Evolutionary conservation across 2,888 invertebrate species (phyloP).

Genomic region (Polymixis lichenea): DNA sequence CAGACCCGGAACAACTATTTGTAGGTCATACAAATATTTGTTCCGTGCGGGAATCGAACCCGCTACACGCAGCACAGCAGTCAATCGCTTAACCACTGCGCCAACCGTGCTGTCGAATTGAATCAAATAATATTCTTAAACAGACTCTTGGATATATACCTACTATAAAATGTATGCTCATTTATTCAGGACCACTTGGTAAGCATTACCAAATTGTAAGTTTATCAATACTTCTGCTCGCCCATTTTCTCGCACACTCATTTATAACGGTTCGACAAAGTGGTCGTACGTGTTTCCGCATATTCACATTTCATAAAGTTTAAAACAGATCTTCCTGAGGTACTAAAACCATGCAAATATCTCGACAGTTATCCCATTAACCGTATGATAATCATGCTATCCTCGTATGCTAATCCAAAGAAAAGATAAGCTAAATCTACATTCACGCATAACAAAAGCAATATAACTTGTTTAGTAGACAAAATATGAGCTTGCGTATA

Average conservation of each 20-base stretch:
- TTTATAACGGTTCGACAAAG: slow-evolving; percentile 27
- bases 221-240: slow-evolving; percentile 9
- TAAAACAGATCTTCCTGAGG: slow-evolving; percentile 4
- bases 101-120: too few species aligned
- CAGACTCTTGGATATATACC: neutral
- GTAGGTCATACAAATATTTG: too few species aligned
- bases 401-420: slow-evolving; percentile 28
- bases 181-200: slow-evolving; percentile 8
- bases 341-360: slow-evolving; percentile 14
- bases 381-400: slow-evolving; percentile 21
- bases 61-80: too few species aligned
- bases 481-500: slow-evolving; percentile 67
- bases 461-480: slow-evolving; percentile 60
- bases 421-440: slow-evolving; percentile 26
- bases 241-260: slow-evolving; percentile 29
- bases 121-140: neutral
- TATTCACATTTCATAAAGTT: slow-evolving; percentile 20
- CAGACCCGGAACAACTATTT: too few species aligned
- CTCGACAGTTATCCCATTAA: slow-evolving; percentile 17
- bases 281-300: slow-evolving; percentile 33
- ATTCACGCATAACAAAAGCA: slow-evolving; percentile 42
- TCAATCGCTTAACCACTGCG: too few species aligned
- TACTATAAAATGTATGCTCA: neutral
- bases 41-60: too few species aligned
- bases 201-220: neutral